Percentiles rank a stretch among this genome's conserved stretches.
These are phyloP conservation scores for Elanus axillaris DNA, from an alignment of 2,113 vertebrate genomes.

Conservation along the genomic window DNA sequence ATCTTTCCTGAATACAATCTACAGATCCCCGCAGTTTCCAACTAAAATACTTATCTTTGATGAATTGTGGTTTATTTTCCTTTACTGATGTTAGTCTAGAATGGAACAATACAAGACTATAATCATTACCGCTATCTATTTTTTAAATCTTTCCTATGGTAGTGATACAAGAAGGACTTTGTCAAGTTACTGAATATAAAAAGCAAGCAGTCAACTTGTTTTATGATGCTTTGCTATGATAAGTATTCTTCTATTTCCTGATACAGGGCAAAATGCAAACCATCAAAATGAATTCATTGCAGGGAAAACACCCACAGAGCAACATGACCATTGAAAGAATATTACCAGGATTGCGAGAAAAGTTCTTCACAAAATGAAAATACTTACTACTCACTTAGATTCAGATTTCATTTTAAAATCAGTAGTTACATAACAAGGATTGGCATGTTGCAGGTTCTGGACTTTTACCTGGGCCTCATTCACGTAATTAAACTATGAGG, in stretches of 20 bases:
- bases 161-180: not conserved
- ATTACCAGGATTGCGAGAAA: not conserved
- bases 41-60: not conserved
- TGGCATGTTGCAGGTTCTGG: not conserved
- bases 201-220: not conserved
- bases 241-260: not conserved
- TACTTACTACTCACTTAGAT: not conserved
- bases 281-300: not conserved
- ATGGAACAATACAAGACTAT: not conserved
- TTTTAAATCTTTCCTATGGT: not conserved
- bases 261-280: not conserved
- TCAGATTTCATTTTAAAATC: not conserved
- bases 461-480: not conserved
- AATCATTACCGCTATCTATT: not conserved
- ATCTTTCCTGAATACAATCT: not conserved
- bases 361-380: not conserved
- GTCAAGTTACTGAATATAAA: not conserved
- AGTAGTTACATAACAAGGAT: not conserved
- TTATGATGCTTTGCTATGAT: not conserved
- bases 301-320: not conserved
- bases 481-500: not conserved
- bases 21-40: not conserved
- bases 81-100: not conserved
- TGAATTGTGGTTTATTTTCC: slow-evolving; percentile 20
- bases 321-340: not conserved